These are phyloP conservation scores for Pachyuromys duprasi DNA, from an alignment of 2,797 vertebrate genomes.

Conservation along the genomic window DNA sequence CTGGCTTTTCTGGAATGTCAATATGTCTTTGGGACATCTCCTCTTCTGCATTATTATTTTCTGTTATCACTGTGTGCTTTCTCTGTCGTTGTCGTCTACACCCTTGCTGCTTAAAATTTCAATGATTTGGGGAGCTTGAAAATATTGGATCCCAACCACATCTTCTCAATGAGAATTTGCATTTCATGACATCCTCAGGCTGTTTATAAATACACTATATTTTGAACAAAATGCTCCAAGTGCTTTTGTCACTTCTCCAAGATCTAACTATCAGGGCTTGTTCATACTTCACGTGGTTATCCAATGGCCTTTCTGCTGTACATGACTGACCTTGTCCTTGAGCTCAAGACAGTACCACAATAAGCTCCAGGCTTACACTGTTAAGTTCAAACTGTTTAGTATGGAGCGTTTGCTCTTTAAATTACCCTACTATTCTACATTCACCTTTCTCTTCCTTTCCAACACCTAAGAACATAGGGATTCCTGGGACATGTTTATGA, in stretches of 20 bases:
- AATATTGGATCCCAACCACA: not conserved
- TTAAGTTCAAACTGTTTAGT: not conserved
- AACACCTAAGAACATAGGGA: not conserved
- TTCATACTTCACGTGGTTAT: not conserved
- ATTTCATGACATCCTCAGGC: not conserved
- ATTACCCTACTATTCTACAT: rapidly evolving
- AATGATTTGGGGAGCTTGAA: not conserved
- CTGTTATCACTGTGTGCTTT: not conserved
- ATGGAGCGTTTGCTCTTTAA: not conserved
- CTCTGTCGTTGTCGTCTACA: not conserved
- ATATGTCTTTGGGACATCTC: not conserved
- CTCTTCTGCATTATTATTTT: not conserved
- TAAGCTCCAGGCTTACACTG: not conserved
- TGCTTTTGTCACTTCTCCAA: not conserved
- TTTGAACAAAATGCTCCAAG: not conserved
- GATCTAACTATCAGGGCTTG: not conserved
- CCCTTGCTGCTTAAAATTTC: not conserved
- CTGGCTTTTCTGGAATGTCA: not conserved
- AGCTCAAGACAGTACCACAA: not conserved
- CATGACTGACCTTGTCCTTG: not conserved
- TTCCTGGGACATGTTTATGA: not conserved
- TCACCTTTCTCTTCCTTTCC: not conserved
- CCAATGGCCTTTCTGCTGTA: not conserved
- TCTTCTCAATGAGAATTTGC: not conserved
- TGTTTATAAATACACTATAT: too few species aligned